Percentiles rank a stretch among this genome's conserved stretches.
These are phyloP conservation scores for Syrmaticus mikado DNA, from an alignment of 2,113 vertebrate genomes.

Conservation along the genomic window DNA sequence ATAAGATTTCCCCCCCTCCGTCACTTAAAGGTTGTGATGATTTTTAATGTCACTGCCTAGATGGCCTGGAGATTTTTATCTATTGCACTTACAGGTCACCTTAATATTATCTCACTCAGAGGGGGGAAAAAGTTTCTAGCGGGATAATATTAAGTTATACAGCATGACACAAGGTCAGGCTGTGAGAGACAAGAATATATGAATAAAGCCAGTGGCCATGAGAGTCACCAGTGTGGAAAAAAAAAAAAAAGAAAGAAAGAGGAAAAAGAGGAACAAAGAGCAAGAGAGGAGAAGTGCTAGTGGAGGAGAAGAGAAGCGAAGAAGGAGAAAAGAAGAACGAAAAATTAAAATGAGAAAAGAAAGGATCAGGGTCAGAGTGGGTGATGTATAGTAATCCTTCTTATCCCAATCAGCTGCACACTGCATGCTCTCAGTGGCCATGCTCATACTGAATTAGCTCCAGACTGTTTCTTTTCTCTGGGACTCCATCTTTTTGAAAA, in stretches of 20 bases:
- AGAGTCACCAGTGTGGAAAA: slow-evolving; percentile 50
- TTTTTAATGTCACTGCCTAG: slow-evolving; percentile 77
- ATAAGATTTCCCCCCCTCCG: slow-evolving; percentile 48
- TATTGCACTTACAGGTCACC: slow-evolving; percentile 77
- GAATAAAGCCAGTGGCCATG: slow-evolving; percentile 78
- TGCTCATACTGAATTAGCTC: slow-evolving; percentile 46
- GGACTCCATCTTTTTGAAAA: slow-evolving; percentile 63
- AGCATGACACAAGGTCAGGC: slow-evolving; percentile 74
- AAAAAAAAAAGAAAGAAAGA: not conserved
- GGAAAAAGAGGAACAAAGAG: not conserved
- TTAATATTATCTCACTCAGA: slow-evolving; percentile 74
- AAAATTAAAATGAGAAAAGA: slow-evolving; percentile 48
- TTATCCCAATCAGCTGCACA: slow-evolving; percentile 33
- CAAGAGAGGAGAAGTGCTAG: not conserved
- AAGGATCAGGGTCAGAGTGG: slow-evolving; percentile 39
- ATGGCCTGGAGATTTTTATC: slow-evolving; percentile 79
- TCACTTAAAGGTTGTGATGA: slow-evolving; percentile 74
- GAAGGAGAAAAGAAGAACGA: not conserved
- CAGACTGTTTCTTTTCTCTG: slow-evolving; percentile 58
- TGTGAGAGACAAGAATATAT: slow-evolving; percentile 77
- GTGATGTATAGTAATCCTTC: slow-evolving; percentile 35
- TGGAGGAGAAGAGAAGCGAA: not conserved
- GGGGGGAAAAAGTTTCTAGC: slow-evolving; percentile 66
- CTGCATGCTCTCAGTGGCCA: not conserved
- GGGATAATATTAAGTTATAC: slow-evolving; percentile 79